Evolutionary conservation across 1,140 invertebrate species (phyloP).

Genomic region (Cyphomyrmex costatus): DNA sequence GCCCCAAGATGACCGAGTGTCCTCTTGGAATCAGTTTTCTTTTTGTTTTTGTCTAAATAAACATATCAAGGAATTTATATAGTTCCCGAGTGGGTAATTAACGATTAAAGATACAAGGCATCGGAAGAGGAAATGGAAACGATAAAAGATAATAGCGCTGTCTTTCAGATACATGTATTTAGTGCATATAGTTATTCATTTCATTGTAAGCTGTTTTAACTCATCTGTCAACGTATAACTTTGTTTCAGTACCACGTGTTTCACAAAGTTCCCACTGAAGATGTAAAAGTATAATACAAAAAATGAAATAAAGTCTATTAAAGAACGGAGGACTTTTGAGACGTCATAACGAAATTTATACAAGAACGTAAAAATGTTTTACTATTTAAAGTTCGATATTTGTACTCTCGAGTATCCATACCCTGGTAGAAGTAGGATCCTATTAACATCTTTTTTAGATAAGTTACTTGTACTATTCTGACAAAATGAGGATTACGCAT

Average conservation of each 20-base stretch:
- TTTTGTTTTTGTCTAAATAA: conserved; percentile 4
- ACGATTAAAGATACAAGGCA: neutral
- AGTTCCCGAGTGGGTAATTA: neutral
- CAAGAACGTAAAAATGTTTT: too few species aligned
- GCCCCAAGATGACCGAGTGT: conserved; percentile 14
- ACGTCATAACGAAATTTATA: too few species aligned
- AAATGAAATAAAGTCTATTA: too few species aligned
- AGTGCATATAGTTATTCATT: neutral
- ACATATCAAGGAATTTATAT: neutral
- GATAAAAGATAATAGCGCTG: neutral
- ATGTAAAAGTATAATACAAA: too few species aligned
- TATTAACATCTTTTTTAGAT: neutral
- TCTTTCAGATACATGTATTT: neutral
- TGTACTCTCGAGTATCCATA: too few species aligned
- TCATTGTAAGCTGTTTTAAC: neutral
- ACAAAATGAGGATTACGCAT: neutral
- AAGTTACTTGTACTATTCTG: neutral
- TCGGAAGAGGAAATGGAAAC: conserved; percentile 1
- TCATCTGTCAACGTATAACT: too few species aligned
- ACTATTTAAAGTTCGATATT: too few species aligned
- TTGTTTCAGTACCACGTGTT: too few species aligned
- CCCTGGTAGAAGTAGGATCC: neutral
- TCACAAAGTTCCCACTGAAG: too few species aligned
- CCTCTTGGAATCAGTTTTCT: conserved; percentile 15
- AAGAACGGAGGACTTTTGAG: too few species aligned